Base-by-base conservation (phyloP, 2,797 vertebrate species). In the Alectoris magna region DNA sequence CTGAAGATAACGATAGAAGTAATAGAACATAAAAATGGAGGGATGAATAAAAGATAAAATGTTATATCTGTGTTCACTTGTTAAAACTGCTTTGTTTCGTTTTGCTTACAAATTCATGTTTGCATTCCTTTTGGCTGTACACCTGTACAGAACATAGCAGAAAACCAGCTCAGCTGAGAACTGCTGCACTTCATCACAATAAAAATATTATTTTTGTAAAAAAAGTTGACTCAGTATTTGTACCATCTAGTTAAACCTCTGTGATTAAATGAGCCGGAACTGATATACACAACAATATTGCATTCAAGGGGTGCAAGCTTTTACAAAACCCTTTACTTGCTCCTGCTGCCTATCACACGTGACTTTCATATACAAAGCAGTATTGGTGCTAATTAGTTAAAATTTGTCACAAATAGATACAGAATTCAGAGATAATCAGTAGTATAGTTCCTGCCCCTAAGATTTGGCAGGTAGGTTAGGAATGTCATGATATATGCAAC, bases 221-320 rank as follows among this genome's bases (percentile, higher is more conserved):
- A 55, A 55, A n/a, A 19, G 31, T n/a, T 56, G 55, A 56, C 55
- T n/a, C 55, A 21, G 31, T 22, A 34, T 58, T 34, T 58, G 56
- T 34, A 14, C 19, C 19, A 58, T 58, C n/a, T 34, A 34, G n/a
- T 34, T 58, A 58, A n/a, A 58, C 5, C 21, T 22, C 12, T 55
- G 10, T 39, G 16, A 18, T 75, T 49, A 71, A 74, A 76, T 10
- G 2, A 68, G 24, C 24, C 68, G 39, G 21, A 84, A 82, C 39
- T 53, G 55, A 63, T 36, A 31, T 2, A 68, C 4, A 44, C 0
- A 0, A 1, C 36, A 62, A 23, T 0, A 0, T 14, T 23, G 1
- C 24, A 31, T 72, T 73, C 14, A 27, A 62, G 22, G 8, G 17
- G 3, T 2, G 14, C 36, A 34, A 19, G 19, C 5, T 60, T 75